These are phyloP conservation scores for Apis florea DNA, from an alignment of 1,140 invertebrate genomes.

Conservation along the genomic window DNA sequence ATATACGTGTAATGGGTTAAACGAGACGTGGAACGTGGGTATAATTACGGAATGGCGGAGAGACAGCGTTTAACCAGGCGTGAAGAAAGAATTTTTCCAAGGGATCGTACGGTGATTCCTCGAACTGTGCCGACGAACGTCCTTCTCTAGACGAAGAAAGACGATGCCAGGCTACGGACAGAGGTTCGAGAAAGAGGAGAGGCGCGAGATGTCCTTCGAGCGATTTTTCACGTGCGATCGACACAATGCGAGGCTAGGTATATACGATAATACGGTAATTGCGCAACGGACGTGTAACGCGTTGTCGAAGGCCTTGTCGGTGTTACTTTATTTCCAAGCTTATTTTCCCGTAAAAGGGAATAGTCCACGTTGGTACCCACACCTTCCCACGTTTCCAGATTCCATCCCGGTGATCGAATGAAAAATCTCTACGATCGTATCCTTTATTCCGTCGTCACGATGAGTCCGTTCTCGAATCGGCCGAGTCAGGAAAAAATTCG, in stretches of 20 bases:
- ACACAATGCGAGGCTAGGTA: constrained; percentile 40
- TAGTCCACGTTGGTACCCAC: constrained; percentile 25
- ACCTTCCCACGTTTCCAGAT: constrained; percentile 54
- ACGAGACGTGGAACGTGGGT: neutral
- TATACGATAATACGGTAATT: constrained; percentile 48
- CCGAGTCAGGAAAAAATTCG: too few species aligned
- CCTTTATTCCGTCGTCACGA: too few species aligned
- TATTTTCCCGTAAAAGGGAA: constrained; percentile 54
- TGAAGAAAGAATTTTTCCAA: constrained; percentile 6
- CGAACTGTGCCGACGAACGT: neutral
- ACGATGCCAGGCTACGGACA: too few species aligned
- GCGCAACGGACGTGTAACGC: constrained; percentile 47
- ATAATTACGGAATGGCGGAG: neutral
- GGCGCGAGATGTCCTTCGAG: constrained; percentile 29
- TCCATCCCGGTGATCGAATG: neutral
- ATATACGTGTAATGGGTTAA: too few species aligned
- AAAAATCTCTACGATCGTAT: neutral
- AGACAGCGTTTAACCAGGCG: constrained; percentile 3
- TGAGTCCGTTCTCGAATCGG: too few species aligned
- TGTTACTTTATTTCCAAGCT: constrained; percentile 53
- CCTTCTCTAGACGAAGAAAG: neutral
- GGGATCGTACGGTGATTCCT: constrained; percentile 1
- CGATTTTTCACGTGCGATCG: constrained; percentile 33
- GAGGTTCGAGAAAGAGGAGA: neutral
- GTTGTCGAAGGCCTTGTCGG: constrained; percentile 37